Conservation (phyloP, 2,888 invertebrate genomes). For the Zelleria hepariella region DNA sequence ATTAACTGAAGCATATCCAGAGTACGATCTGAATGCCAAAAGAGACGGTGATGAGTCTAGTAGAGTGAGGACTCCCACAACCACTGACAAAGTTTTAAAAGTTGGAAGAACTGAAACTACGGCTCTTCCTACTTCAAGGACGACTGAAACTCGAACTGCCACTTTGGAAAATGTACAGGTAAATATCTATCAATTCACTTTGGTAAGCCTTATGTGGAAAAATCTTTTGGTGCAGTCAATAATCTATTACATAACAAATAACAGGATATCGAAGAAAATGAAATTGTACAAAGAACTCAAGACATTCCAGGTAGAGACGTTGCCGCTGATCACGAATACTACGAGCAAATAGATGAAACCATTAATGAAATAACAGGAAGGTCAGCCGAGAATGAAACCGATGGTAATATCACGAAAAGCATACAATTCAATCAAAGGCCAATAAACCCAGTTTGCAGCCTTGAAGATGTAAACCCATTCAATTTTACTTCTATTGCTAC, state of each 20-base stretch:
- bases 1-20: neutral
- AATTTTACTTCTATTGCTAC: slow-evolving; percentile 47
- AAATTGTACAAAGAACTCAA: neutral
- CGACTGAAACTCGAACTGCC: neutral
- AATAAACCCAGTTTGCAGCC: slow-evolving; percentile 29
- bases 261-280: neutral
- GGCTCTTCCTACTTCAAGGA: neutral
- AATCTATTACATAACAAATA: neutral
- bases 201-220: too few species aligned
- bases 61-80: neutral
- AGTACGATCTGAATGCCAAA: neutral
- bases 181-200: too few species aligned
- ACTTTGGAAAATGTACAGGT: neutral
- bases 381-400: slow-evolving; percentile 16
- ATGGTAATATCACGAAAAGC: slow-evolving; percentile 7
- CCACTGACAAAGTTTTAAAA: neutral
- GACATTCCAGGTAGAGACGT: neutral
- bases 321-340: neutral
- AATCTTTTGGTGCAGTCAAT: neutral
- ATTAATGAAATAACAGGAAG: neutral
- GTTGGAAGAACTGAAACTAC: neutral
- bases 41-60: neutral
- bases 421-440: slow-evolving; percentile 10
- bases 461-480: slow-evolving; percentile 38
- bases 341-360: neutral